These are phyloP conservation scores for Panthera tigris DNA, from an alignment of 2,113 vertebrate species.

Conservation along the genomic window DNA sequence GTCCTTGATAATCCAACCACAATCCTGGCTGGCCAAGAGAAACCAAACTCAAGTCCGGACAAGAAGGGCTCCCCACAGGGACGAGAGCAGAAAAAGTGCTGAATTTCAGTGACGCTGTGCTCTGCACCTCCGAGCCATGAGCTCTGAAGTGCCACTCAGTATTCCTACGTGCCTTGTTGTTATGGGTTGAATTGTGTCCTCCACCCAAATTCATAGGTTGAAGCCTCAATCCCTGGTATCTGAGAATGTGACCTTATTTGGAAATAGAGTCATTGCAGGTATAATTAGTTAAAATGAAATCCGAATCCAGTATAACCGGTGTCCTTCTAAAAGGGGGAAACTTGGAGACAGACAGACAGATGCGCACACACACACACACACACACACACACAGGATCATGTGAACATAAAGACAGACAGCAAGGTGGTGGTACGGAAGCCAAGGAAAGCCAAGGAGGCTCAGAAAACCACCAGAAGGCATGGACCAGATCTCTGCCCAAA, in stretches of 20 bases:
- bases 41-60: not conserved
- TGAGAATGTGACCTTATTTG: not conserved
- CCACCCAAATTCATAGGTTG: not conserved
- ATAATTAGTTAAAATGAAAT: not conserved
- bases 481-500: not conserved
- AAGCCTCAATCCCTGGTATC: not conserved
- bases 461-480: not conserved
- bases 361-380: not conserved
- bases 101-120: not conserved
- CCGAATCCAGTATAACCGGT: not conserved
- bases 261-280: not conserved
- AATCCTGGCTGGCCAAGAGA: not conserved
- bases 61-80: not conserved
- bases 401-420: not conserved
- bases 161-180: not conserved
- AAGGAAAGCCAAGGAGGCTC: not conserved
- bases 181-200: not conserved
- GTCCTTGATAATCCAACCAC: not conserved
- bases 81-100: not conserved
- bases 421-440: not conserved
- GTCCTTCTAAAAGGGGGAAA: not conserved
- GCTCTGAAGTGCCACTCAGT: not conserved
- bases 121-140: not conserved
- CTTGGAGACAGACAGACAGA: not conserved
- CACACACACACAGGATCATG: not conserved